These are phyloP conservation scores for Enteromius viviparus DNA, from an alignment of 2,797 vertebrate genomes.

Conservation along the genomic window DNA sequence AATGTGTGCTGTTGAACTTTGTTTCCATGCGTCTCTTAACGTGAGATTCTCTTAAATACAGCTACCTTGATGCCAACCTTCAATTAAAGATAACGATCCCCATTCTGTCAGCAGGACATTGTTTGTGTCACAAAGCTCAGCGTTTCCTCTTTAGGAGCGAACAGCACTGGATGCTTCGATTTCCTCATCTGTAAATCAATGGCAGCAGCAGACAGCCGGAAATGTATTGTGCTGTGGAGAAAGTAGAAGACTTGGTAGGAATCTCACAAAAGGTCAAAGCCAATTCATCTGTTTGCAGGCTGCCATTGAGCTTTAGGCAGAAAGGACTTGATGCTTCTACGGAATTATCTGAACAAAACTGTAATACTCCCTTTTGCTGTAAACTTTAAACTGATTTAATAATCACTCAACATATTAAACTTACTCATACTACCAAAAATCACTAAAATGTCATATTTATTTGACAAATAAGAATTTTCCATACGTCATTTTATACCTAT, in stretches of 20 bases:
- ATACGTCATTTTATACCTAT: no score
- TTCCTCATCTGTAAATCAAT: slow-evolving; percentile 67
- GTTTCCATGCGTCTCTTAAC: slow-evolving; percentile 60
- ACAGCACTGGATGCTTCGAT: slow-evolving; percentile 67
- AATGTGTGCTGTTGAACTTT: slow-evolving; percentile 46
- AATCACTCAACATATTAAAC: background rate
- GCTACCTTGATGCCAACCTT: slow-evolving; percentile 59
- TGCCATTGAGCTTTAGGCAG: slow-evolving; percentile 38
- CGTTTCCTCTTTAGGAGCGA: slow-evolving; percentile 67
- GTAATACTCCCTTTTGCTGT: background rate
- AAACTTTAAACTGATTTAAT: background rate
- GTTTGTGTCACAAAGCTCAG: slow-evolving; percentile 63
- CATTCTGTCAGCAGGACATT: slow-evolving; percentile 71
- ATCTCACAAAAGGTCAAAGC: slow-evolving; percentile 68
- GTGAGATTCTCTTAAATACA: slow-evolving; percentile 66
- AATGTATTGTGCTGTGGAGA: slow-evolving; percentile 62
- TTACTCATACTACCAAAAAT: background rate
- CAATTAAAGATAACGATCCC: slow-evolving; percentile 72
- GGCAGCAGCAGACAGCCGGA: slow-evolving; percentile 61
- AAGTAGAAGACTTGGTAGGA: slow-evolving; percentile 55
- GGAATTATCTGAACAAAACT: background rate
- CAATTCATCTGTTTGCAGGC: slow-evolving; percentile 57
- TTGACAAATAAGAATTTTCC: background rate
- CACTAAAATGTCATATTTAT: background rate
- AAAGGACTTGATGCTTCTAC: background rate